A percentile compares a stretch with the other conserved stretches of the same genome.
Conservation (phyloP, 2,113 vertebrate species). For the Cygnus buccinator region DNA sequence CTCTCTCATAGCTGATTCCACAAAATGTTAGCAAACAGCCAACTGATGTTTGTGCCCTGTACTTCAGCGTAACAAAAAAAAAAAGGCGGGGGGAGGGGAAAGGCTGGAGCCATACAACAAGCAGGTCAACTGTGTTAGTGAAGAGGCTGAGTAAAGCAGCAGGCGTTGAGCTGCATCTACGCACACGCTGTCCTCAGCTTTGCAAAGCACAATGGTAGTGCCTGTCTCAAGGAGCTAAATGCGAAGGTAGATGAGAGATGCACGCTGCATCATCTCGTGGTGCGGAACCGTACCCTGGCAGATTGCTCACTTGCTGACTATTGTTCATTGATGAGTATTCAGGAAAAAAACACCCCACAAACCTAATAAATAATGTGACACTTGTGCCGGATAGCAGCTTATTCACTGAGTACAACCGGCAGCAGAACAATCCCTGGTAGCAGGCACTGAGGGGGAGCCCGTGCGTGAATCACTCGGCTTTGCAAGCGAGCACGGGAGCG, state of each 20-base stretch:
- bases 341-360: background rate
- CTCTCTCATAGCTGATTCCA: background rate
- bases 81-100: too few relatives aligned
- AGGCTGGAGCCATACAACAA: background rate
- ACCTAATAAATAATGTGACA: background rate
- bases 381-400: background rate
- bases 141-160: background rate
- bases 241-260: background rate
- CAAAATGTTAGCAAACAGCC: background rate
- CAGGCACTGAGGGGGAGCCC: background rate
- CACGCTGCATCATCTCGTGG: background rate
- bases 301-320: background rate
- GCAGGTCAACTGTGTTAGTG: background rate
- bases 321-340: background rate
- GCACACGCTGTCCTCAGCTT: background rate
- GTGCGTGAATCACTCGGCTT: background rate
- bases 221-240: background rate
- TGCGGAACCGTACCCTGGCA: background rate
- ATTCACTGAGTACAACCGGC: background rate
- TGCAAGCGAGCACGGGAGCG: background rate
- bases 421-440: background rate
- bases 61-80: background rate
- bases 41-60: background rate
- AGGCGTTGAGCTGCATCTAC: background rate
- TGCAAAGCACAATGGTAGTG: background rate